phyloP scores from a whole-genome alignment of 2,113 vertebrate species.

The Dryoscopus gambensis region DNA sequence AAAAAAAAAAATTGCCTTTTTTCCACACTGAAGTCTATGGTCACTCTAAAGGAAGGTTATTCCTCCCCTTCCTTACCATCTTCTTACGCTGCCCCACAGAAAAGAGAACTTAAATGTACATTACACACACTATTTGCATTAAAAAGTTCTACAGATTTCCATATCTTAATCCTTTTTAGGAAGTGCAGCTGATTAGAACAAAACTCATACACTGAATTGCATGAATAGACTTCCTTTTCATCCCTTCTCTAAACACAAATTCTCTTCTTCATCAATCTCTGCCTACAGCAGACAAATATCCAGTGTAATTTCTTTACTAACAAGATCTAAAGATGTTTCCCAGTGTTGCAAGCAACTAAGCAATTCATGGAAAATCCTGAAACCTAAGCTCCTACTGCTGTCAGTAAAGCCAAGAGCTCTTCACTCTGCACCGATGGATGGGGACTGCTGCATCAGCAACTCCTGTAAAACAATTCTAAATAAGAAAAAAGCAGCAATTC shows the following conservation, averaged over 20 bases:
- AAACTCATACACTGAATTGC: neutral
- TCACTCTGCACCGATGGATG: neutral
- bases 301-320: neutral
- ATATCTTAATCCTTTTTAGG: neutral
- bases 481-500: constrained; percentile 2
- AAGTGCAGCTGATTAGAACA: neutral
- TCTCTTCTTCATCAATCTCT: neutral
- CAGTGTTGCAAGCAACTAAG: neutral
- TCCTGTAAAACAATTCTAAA: neutral
- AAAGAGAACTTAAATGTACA: neutral
- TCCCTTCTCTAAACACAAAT: neutral
- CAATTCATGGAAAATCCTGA: neutral
- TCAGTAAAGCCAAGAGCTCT: neutral
- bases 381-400: neutral
- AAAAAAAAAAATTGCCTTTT: neutral
- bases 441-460: neutral
- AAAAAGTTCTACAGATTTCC: rapidly evolving
- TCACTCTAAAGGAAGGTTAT: neutral
- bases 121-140: neutral
- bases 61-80: neutral
- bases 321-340: neutral
- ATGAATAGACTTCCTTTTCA: neutral
- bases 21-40: neutral
- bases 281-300: neutral
- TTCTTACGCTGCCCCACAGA: neutral